Percentiles rank a stretch among this genome's conserved stretches.
Conservation (phyloP, 2,113 vertebrate genomes). For the Lycaon pictus region DNA sequence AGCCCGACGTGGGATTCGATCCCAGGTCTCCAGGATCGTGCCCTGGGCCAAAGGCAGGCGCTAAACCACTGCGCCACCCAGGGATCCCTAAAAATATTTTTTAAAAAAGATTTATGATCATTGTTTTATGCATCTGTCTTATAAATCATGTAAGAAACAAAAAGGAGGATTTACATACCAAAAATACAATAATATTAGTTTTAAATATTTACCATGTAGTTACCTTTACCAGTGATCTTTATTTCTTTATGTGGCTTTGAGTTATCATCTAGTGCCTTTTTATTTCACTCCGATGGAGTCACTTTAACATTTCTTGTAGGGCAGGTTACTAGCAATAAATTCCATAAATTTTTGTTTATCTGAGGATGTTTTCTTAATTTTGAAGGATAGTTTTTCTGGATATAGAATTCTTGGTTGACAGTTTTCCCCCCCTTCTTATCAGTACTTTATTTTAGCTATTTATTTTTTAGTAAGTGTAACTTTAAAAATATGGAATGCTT, state of each 20-base stretch:
- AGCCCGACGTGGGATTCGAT: too few species aligned
- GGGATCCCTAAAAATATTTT: too few species aligned
- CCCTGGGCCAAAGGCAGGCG: too few species aligned
- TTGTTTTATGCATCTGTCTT: neutral
- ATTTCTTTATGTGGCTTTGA: neutral
- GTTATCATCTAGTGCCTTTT: neutral
- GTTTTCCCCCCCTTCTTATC: neutral
- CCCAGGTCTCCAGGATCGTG: too few species aligned
- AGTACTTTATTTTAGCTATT: neutral
- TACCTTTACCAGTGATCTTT: neutral
- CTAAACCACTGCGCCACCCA: too few species aligned
- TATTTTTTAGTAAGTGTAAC: neutral
- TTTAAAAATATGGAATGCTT: neutral
- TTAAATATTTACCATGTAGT: neutral
- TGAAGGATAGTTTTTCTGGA: constrained; percentile 9
- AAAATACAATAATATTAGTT: neutral
- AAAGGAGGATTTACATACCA: neutral
- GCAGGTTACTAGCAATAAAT: neutral
- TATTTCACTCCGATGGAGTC: neutral
- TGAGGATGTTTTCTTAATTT: neutral
- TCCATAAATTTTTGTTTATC: neutral
- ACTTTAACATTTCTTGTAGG: neutral
- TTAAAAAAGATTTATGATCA: neutral
- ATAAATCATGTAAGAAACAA: neutral
- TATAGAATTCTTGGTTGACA: neutral